Base-by-base conservation (phyloP, 1,140 invertebrate genomes). In the Camponotus pennsylvanicus region DNA sequence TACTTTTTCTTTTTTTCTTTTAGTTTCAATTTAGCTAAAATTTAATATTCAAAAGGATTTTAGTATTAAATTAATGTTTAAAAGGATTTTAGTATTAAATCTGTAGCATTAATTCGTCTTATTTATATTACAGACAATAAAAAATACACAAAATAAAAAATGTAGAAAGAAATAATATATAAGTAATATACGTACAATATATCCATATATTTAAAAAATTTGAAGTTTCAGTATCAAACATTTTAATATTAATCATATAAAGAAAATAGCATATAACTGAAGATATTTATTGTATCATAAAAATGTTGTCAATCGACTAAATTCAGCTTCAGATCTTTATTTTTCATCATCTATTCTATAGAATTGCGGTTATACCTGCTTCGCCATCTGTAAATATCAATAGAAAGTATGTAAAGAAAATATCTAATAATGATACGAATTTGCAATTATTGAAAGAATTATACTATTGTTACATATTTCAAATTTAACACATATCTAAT, bases 401-500 rank as follows among this genome's bases (percentile, higher is more conserved):
- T 0, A 61, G n/a, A 42, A 76, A 76, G 8, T 27, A 27, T 40
- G 7, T 13, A 76, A 75, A 59, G n/a, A 40, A 7, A 21, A 59
- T 59, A 76, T 27, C 27, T 76, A 61, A 7, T 15, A 42, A 76
- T 40, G 7, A 40, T 61, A 42, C 6, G 3, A 75, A 76, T 76
- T 45, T 76, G 37, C 1, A 59, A 59, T 76, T 0, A 61, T 59
- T 2, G 11, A n/a, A 73, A 55, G 1, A 37, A 42, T 40, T 0
- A n/a, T 21, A 52, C 13, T 52, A 71, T 3, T n/a, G 6, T 49
- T 15, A 76, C 42, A 42, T 76, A 42, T 27, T 6, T 18, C 8
- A 21, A 45, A 42, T 9, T 76, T 76, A 76, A 61, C 4, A 52
- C 15, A 52, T 7, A 15, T 49, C 1, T 52, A 18, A 34, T 34